Evolutionary conservation across 2,888 invertebrate genomes (phyloP).

Genomic region (Drosophila colorata): DNA sequence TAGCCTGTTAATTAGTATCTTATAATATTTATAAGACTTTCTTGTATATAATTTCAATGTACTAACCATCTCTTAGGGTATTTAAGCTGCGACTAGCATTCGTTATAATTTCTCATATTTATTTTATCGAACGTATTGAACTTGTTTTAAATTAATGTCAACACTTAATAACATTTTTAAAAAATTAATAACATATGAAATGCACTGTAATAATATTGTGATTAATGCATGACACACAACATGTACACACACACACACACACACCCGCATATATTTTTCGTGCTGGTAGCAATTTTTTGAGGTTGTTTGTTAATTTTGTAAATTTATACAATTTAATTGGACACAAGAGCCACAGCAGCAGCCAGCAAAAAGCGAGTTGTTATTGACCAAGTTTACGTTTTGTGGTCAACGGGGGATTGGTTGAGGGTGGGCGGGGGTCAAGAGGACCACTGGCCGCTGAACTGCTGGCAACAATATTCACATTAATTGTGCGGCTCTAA

Average conservation of each 20-base stretch:
- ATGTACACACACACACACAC: constrained; percentile 5
- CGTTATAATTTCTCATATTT: background rate
- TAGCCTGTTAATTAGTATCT: no score
- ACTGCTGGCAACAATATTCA: constrained; percentile 57
- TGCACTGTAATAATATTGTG: constrained; percentile 50
- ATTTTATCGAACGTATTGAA: background rate
- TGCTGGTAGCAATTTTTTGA: constrained; percentile 39
- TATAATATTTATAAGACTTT: no score
- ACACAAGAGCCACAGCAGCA: constrained; percentile 53
- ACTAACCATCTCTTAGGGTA: constrained; percentile 17
- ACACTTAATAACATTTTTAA: constrained; percentile 43
- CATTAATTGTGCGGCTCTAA: constrained; percentile 73
- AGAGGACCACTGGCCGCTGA: background rate
- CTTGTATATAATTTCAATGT: no score
- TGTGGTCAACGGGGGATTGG: constrained; percentile 45
- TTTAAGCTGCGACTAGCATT: constrained; percentile 5
- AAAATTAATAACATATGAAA: constrained; percentile 62
- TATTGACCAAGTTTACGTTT: constrained; percentile 67
- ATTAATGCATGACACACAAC: constrained; percentile 52
- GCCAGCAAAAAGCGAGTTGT: constrained; percentile 26
- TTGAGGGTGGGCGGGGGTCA: background rate
- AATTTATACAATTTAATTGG: constrained; percentile 78
- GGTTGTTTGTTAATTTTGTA: constrained; percentile 70
- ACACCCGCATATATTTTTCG: constrained; percentile 8
- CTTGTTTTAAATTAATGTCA: constrained; percentile 34